phyloP scores from a whole-genome alignment of 64 coral and sea anemone genomes.

The Acropora tenuis region DNA sequence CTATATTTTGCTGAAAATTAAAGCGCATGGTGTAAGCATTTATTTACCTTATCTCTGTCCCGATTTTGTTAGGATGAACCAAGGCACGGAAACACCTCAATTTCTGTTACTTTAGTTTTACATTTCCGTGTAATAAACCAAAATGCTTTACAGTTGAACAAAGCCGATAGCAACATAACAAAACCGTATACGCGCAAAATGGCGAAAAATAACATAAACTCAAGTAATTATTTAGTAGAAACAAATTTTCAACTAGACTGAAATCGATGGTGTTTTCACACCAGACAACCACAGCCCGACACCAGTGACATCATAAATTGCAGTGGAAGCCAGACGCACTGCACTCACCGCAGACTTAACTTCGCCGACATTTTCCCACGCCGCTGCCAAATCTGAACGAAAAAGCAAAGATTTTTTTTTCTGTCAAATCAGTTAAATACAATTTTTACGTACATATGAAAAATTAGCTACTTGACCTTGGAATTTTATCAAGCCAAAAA shows the following conservation, averaged over 20 bases:
- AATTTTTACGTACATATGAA: not conserved
- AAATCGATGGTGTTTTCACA: not conserved
- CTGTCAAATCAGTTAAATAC: not conserved
- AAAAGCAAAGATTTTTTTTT: not conserved
- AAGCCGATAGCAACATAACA: too few species aligned
- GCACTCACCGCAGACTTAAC: slow-evolving; percentile 65
- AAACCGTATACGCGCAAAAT: too few species aligned
- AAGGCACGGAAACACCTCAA: too few species aligned
- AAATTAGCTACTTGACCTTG: not conserved
- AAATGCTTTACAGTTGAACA: not conserved
- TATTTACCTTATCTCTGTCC: too few species aligned
- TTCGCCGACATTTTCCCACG: slow-evolving; percentile 75
- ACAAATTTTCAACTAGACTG: too few species aligned
- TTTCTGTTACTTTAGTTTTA: too few species aligned
- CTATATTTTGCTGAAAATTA: too few species aligned
- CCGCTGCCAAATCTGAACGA: slow-evolving; percentile 57
- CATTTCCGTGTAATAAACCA: too few species aligned
- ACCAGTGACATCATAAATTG: not conserved
- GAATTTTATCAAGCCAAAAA: not conserved
- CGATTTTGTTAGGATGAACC: too few species aligned
- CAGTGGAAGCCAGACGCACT: not conserved
- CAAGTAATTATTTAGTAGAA: not conserved
- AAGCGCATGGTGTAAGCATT: too few species aligned
- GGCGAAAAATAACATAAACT: not conserved
- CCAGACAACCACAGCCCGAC: not conserved